Evolutionary conservation across 2,113 vertebrate genomes (phyloP).

Genomic region (Cebus imitator): DNA sequence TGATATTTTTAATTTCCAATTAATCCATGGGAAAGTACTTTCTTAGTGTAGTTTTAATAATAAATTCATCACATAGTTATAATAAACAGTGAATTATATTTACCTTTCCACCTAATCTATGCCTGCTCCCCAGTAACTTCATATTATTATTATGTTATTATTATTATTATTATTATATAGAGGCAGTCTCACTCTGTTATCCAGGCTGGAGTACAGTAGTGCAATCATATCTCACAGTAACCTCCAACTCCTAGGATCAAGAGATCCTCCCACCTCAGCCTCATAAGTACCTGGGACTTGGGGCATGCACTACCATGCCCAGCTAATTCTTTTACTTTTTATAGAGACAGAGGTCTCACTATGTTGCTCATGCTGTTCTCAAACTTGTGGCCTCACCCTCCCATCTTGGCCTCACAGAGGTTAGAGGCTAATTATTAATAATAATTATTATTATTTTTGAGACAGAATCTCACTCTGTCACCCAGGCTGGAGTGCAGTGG

Average conservation of each 20-base stretch:
- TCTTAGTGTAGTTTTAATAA: not conserved
- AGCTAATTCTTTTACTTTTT: not conserved
- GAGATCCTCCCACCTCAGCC: not conserved
- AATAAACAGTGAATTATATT: not conserved
- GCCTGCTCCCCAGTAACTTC: not conserved
- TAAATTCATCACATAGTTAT: not conserved
- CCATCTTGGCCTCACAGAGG: not conserved
- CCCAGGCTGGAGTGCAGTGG: no score
- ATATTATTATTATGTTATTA: not conserved
- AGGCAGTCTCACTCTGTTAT: not conserved
- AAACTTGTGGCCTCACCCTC: not conserved
- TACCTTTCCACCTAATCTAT: not conserved
- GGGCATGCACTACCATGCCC: not conserved
- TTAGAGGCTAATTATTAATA: not conserved
- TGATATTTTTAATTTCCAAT: not conserved
- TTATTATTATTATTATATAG: not conserved
- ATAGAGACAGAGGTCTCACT: not conserved
- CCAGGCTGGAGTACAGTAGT: not conserved
- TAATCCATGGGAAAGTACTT: not conserved
- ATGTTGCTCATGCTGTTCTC: not conserved
- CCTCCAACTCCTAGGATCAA: not conserved
- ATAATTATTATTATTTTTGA: no score
- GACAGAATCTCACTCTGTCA: no score
- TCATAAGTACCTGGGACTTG: not conserved
- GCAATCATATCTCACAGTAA: not conserved